These are phyloP conservation scores for Leucopsar rothschildi DNA, from an alignment of 2,113 vertebrate genomes.

Conservation along the genomic window DNA sequence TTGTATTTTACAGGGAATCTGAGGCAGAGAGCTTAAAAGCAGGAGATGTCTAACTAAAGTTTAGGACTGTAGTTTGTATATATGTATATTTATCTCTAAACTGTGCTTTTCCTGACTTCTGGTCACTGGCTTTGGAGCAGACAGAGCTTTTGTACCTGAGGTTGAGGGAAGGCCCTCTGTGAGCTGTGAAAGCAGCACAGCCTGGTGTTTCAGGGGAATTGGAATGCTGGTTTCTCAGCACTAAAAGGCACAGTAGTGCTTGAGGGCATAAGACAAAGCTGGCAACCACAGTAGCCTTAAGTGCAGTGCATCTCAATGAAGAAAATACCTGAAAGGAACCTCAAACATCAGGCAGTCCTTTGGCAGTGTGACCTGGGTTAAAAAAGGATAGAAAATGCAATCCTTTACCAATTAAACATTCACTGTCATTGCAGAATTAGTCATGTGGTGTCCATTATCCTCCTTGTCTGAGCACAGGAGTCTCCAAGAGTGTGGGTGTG, in stretches of 20 bases:
- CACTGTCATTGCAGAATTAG: neutral
- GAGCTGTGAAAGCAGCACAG: neutral
- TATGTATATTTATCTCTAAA: neutral
- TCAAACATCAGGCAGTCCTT: neutral
- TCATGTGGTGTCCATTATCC: neutral
- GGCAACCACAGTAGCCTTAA: neutral
- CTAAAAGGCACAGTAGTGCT: neutral
- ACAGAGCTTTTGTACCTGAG: neutral
- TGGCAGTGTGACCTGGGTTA: neutral
- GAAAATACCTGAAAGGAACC: neutral
- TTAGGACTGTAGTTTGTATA: accelerated
- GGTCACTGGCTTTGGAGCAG: neutral
- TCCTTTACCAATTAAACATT: neutral
- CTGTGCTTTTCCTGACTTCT: neutral
- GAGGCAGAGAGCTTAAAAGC: neutral
- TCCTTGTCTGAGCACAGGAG: neutral
- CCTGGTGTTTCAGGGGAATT: neutral
- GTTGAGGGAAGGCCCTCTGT: neutral
- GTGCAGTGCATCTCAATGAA: neutral
- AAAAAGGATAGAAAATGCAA: neutral
- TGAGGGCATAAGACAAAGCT: neutral
- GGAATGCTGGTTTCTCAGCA: neutral
- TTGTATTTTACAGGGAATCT: neutral
- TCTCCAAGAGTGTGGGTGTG: neutral
- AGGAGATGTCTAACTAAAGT: neutral